A percentile compares a stretch with the other conserved stretches of the same genome.
Conservation (phyloP, 2,797 vertebrate species). For the Melanotaenia trifasciata region DNA sequence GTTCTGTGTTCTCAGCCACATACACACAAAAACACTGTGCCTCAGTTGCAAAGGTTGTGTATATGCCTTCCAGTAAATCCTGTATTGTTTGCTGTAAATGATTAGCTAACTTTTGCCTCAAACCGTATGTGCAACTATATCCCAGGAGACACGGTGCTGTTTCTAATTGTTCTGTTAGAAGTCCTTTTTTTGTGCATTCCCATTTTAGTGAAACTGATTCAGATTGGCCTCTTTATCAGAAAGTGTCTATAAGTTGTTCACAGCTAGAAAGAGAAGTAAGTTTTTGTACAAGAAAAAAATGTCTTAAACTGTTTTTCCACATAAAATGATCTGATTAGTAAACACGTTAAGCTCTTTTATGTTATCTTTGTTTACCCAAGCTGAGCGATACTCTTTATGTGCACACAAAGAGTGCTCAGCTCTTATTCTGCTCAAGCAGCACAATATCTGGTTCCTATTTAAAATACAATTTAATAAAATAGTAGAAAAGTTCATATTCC, state of each 20-base stretch:
- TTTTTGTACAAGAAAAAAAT: slow-evolving; percentile 25
- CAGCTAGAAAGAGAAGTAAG: slow-evolving; percentile 36
- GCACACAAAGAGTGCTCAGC: not conserved
- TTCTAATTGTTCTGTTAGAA: slow-evolving; percentile 16
- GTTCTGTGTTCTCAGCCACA: slow-evolving; percentile 34
- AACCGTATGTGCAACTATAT: slow-evolving; percentile 43
- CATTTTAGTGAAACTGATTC: slow-evolving; percentile 21
- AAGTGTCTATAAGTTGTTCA: slow-evolving; percentile 33
- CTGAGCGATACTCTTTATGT: too few species aligned
- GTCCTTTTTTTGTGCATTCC: slow-evolving; percentile 31
- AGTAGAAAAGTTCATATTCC: slow-evolving; percentile 52
- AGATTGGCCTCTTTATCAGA: slow-evolving; percentile 38
- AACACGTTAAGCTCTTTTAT: slow-evolving; percentile 28
- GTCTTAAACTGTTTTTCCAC: slow-evolving; percentile 34
- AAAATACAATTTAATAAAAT: slow-evolving; percentile 38
- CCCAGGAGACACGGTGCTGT: slow-evolving; percentile 5
- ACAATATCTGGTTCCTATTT: slow-evolving; percentile 32
- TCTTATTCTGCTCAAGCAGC: slow-evolving; percentile 23
- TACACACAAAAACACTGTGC: slow-evolving; percentile 20
- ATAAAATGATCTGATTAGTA: slow-evolving; percentile 47
- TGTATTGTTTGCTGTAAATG: slow-evolving; percentile 52
- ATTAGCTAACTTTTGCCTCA: slow-evolving; percentile 33
- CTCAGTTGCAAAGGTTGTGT: slow-evolving; percentile 19
- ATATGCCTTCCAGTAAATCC: slow-evolving; percentile 49
- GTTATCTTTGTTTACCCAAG: too few species aligned